phyloP scores from a whole-genome alignment of 1,140 invertebrate species.

The Aphelenchoides fujianensis region DNA sequence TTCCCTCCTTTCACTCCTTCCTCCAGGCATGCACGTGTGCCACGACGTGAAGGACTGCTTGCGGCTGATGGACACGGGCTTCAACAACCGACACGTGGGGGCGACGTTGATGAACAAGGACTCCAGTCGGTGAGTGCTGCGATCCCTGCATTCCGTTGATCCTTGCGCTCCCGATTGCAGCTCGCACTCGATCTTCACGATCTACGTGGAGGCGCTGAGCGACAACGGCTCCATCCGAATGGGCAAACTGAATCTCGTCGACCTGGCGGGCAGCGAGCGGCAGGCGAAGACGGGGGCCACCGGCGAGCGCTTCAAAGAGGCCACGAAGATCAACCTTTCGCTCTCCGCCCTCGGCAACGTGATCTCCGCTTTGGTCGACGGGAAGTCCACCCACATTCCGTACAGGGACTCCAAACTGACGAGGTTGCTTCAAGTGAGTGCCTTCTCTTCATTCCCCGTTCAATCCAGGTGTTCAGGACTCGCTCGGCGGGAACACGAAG shows the following conservation, averaged over 20 bases:
- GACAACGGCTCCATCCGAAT: constrained; percentile 67
- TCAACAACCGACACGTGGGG: constrained; percentile 73
- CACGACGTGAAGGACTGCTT: constrained; percentile 74
- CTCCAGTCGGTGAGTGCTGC: constrained; percentile 69
- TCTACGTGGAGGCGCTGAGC: constrained; percentile 77
- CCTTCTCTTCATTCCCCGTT: no score
- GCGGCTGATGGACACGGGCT: constrained; percentile 73
- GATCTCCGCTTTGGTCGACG: constrained; percentile 84
- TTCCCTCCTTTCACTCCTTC: background rate
- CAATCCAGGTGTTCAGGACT: constrained; percentile 70
- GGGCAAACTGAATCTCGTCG: constrained; percentile 82
- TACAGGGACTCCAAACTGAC: constrained; percentile 92
- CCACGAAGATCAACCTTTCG: constrained; percentile 90
- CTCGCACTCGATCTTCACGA: constrained; percentile 84
- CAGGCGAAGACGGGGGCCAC: constrained; percentile 76
- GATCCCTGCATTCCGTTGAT: no score
- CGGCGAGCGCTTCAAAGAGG: constrained; percentile 84
- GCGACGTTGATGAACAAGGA: constrained; percentile 82
- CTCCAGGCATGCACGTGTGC: no score
- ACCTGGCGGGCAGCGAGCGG: constrained; percentile 68
- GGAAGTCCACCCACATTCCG: constrained; percentile 77
- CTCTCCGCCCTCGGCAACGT: constrained; percentile 90
- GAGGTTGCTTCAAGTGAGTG: constrained; percentile 74
- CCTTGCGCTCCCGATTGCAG: no score
- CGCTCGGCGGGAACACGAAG: constrained; percentile 88